Evolutionary conservation across 2,113 vertebrate genomes (phyloP).

Genomic region (Halichoeres trimaculatus): DNA sequence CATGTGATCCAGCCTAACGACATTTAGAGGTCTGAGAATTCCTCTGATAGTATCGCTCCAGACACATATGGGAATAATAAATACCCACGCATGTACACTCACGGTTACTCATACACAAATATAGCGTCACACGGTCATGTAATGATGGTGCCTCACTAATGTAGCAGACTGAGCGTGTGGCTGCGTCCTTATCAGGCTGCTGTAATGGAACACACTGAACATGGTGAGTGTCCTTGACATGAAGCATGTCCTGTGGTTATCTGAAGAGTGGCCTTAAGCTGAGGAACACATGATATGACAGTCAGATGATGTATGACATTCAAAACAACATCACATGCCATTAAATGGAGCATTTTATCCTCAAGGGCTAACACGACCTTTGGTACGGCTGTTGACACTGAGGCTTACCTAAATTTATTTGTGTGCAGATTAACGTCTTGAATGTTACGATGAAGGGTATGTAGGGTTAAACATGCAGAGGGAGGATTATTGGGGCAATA

Average conservation of each 20-base stretch:
- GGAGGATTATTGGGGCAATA: not conserved
- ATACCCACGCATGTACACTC: not conserved
- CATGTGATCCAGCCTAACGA: slow-evolving; percentile 11
- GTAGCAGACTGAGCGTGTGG: slow-evolving; percentile 20
- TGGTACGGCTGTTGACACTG: not conserved
- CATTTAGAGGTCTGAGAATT: not conserved
- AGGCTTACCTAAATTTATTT: not conserved
- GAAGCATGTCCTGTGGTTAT: slow-evolving; percentile 67
- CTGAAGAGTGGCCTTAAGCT: slow-evolving; percentile 32
- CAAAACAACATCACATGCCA: slow-evolving; percentile 5
- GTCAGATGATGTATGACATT: slow-evolving; percentile 50
- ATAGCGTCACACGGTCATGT: slow-evolving; percentile 12
- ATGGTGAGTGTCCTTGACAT: slow-evolving; percentile 67
- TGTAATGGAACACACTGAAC: slow-evolving; percentile 20
- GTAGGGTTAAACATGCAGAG: not conserved
- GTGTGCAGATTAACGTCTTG: not conserved
- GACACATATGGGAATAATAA: slow-evolving; percentile 20
- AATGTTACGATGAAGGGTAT: not conserved
- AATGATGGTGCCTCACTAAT: slow-evolving; percentile 35
- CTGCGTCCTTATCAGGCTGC: slow-evolving; percentile 57
- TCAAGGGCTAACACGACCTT: not conserved
- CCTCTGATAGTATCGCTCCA: not conserved
- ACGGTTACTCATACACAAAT: slow-evolving; percentile 3
- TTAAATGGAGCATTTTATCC: not conserved
- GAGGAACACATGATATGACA: slow-evolving; percentile 31